These are phyloP conservation scores for Diarsia rubi DNA, from an alignment of 2,888 invertebrate genomes.

Conservation along the genomic window DNA sequence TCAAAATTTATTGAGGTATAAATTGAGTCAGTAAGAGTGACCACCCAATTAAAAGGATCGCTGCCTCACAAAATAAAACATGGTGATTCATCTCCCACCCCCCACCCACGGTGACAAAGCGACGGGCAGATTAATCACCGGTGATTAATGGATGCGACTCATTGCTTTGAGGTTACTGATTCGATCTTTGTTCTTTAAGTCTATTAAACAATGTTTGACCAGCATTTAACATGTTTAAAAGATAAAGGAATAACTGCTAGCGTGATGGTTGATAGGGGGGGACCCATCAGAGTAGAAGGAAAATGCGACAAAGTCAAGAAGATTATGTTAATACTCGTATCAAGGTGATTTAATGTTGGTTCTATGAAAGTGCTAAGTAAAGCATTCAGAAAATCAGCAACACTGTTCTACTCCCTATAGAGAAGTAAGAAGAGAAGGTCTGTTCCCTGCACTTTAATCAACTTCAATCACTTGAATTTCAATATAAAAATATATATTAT, in stretches of 20 bases:
- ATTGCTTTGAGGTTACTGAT: slow-evolving; percentile 12
- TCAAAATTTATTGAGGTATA: background rate
- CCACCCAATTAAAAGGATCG: slow-evolving; percentile 28
- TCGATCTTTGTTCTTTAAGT: background rate
- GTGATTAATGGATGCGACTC: slow-evolving; percentile 31
- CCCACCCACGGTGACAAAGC: slow-evolving; percentile 1
- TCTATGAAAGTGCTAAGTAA: background rate
- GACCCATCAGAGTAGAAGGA: background rate
- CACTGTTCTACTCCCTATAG: background rate
- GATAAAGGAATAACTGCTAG: background rate
- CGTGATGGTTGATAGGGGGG: background rate
- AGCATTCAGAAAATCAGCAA: background rate
- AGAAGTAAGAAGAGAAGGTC: background rate
- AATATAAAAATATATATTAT: no score
- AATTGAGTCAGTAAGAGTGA: slow-evolving; percentile 15
- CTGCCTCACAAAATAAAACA: slow-evolving; percentile 13
- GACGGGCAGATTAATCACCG: slow-evolving; percentile 4
- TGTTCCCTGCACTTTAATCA: no score
- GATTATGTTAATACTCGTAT: background rate
- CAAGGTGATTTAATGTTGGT: background rate
- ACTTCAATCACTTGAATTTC: no score
- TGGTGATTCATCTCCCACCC: slow-evolving; percentile 6
- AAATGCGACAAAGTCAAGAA: background rate
- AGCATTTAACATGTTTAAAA: background rate
- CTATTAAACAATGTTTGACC: background rate